Evolutionary conservation across 1,140 invertebrate genomes (phyloP).

Genomic region (Drosophila ercepeae): DNA sequence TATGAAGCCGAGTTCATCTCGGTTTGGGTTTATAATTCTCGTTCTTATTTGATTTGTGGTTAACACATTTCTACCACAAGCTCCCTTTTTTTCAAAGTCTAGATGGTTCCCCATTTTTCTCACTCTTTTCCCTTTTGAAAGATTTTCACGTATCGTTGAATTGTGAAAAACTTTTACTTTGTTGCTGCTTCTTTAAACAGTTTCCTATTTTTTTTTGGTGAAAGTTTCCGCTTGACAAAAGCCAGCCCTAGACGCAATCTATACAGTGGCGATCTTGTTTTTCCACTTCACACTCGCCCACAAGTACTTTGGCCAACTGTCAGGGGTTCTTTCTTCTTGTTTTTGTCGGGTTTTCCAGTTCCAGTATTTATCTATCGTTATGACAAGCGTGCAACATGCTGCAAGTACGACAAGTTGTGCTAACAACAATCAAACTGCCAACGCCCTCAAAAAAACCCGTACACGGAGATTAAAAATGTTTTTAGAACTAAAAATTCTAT

Average conservation of each 20-base stretch:
- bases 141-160: conserved; percentile 36
- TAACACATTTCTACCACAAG: conserved; percentile 40
- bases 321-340: conserved; percentile 9
- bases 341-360: conserved; percentile 41
- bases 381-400: conserved; percentile 62
- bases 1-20: conserved; percentile 11
- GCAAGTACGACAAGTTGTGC: conserved; percentile 74
- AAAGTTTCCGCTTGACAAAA: conserved; percentile 42
- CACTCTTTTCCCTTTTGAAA: conserved; percentile 11
- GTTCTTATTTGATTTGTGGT: conserved; percentile 50
- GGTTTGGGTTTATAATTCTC: conserved; percentile 12
- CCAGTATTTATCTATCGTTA: conserved; percentile 77
- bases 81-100: not conserved
- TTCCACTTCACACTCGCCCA: conserved; percentile 2
- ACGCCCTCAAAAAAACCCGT: conserved; percentile 54
- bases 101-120: conserved; percentile 18
- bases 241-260: conserved; percentile 37
- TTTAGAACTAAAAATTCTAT: no score
- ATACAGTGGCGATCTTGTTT: conserved; percentile 11
- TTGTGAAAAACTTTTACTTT: conserved; percentile 56
- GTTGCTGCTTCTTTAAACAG: conserved; percentile 44
- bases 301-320: conserved; percentile 33
- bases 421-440: conserved; percentile 76
- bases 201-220: conserved; percentile 31
- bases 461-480: conserved; percentile 5